These are phyloP conservation scores for Spilarctia lutea DNA, from an alignment of 2,888 invertebrate genomes.

Conservation along the genomic window DNA sequence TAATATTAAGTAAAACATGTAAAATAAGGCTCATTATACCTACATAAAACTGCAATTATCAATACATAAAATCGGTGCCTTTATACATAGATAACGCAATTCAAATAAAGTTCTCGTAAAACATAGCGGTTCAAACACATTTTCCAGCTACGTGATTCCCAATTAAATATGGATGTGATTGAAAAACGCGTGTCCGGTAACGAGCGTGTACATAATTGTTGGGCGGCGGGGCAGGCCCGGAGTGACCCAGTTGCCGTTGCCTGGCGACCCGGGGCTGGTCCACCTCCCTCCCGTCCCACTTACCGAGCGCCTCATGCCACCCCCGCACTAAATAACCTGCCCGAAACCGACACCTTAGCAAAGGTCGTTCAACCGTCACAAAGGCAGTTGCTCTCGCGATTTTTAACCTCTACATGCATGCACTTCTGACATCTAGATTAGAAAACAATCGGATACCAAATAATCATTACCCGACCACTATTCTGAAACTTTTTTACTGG, in stretches of 20 bases:
- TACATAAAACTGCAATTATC: slow-evolving; percentile 29
- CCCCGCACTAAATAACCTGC: slow-evolving; percentile 84
- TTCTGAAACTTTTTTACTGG: slow-evolving; percentile 10
- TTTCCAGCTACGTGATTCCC: slow-evolving; percentile 84
- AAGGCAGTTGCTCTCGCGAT: slow-evolving; percentile 67
- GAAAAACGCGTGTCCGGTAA: slow-evolving; percentile 87
- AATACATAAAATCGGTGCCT: slow-evolving; percentile 38
- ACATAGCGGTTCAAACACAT: slow-evolving; percentile 81
- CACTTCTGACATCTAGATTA: slow-evolving; percentile 25
- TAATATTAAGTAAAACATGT: not conserved
- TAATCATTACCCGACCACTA: slow-evolving; percentile 9
- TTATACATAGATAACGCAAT: slow-evolving; percentile 58
- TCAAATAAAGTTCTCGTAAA: slow-evolving; percentile 76
- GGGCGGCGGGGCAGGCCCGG: slow-evolving; percentile 80
- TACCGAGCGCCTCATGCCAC: slow-evolving; percentile 53
- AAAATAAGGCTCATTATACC: not conserved
- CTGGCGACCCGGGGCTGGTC: slow-evolving; percentile 78
- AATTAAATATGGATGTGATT: slow-evolving; percentile 87
- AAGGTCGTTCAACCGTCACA: slow-evolving; percentile 85
- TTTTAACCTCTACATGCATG: slow-evolving; percentile 58
- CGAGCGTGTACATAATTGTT: slow-evolving; percentile 87
- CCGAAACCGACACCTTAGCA: slow-evolving; percentile 85
- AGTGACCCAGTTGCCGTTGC: slow-evolving; percentile 86
- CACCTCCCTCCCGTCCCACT: slow-evolving; percentile 56
- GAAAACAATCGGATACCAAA: slow-evolving; percentile 25